phyloP scores from a whole-genome alignment of 2,113 vertebrate genomes.

The Eleginops maclovinus region DNA sequence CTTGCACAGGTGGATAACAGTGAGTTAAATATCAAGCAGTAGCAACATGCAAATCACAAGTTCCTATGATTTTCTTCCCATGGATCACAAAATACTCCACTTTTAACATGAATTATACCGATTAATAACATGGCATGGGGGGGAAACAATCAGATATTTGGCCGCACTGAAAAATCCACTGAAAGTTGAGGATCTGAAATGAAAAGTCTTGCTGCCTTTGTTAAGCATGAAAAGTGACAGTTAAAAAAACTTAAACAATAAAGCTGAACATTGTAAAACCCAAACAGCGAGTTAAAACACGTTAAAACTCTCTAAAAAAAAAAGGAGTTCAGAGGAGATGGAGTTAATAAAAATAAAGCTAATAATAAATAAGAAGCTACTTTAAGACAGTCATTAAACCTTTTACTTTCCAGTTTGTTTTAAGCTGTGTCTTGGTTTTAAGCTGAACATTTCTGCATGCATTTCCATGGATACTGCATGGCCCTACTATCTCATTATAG shows the following conservation, averaged over 20 bases:
- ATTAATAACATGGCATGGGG: background rate
- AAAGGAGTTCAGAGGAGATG: too few species aligned
- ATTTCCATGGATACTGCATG: slow-evolving; percentile 77
- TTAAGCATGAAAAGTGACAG: background rate
- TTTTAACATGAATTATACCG: background rate
- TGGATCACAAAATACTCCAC: background rate
- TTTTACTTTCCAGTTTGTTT: slow-evolving; percentile 21
- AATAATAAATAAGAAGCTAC: background rate
- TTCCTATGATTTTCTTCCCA: background rate
- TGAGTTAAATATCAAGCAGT: background rate
- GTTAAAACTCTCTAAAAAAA: too few species aligned
- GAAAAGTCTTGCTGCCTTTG: background rate
- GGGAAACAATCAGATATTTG: background rate
- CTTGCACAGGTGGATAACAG: background rate
- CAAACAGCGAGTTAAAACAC: too few species aligned
- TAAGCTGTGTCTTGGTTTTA: slow-evolving; percentile 16
- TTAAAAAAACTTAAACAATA: too few species aligned
- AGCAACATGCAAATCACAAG: background rate
- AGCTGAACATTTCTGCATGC: slow-evolving; percentile 44
- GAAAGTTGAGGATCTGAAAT: background rate
- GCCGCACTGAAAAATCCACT: background rate
- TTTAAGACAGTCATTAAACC: slow-evolving; percentile 16
- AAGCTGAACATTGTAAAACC: too few species aligned
- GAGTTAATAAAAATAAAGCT: background rate
- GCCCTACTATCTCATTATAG: slow-evolving; percentile 49